phyloP scores from a whole-genome alignment of 2,888 invertebrate species.

The Ophion obscuratus region DNA sequence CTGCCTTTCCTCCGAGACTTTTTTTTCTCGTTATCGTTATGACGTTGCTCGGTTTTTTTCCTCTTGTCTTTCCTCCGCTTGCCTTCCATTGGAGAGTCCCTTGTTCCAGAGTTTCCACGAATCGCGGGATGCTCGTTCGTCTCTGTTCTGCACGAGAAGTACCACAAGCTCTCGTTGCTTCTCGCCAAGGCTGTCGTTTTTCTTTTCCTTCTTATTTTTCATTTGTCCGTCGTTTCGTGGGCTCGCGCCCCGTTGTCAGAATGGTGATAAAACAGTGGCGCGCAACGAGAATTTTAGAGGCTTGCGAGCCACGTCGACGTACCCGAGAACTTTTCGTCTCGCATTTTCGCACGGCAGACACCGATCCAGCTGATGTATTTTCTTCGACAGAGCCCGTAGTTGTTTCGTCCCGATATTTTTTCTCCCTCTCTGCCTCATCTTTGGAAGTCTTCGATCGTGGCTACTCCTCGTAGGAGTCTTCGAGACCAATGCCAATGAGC shows the following conservation, averaged over 20 bases:
- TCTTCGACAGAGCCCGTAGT: neutral
- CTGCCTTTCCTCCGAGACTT: constrained; percentile 13
- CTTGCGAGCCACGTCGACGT: constrained; percentile 7
- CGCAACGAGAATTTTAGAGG: constrained; percentile 32
- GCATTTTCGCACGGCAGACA: constrained; percentile 38
- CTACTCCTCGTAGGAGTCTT: too few species aligned
- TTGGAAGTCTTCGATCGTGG: neutral
- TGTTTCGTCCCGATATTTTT: neutral
- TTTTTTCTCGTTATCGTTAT: constrained; percentile 39
- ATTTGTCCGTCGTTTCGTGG: constrained; percentile 14
- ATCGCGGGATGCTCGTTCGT: constrained; percentile 12
- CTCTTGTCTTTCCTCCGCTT: neutral
- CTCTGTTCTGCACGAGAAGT: constrained; percentile 42
- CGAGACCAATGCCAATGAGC: too few species aligned
- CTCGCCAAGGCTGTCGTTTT: neutral
- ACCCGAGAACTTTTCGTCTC: constrained; percentile 25
- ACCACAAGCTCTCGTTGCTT: constrained; percentile 28
- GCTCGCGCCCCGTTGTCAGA: constrained; percentile 41
- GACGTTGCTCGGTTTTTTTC: constrained; percentile 16
- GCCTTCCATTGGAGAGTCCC: constrained; percentile 25
- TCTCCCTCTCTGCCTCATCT: neutral
- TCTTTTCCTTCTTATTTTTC: neutral
- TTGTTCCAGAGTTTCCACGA: constrained; percentile 41
- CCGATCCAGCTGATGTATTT: constrained; percentile 1
- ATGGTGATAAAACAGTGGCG: constrained; percentile 25